These are phyloP conservation scores for Metellina segmentata DNA, from an alignment of 2,888 invertebrate genomes.

Conservation along the genomic window DNA sequence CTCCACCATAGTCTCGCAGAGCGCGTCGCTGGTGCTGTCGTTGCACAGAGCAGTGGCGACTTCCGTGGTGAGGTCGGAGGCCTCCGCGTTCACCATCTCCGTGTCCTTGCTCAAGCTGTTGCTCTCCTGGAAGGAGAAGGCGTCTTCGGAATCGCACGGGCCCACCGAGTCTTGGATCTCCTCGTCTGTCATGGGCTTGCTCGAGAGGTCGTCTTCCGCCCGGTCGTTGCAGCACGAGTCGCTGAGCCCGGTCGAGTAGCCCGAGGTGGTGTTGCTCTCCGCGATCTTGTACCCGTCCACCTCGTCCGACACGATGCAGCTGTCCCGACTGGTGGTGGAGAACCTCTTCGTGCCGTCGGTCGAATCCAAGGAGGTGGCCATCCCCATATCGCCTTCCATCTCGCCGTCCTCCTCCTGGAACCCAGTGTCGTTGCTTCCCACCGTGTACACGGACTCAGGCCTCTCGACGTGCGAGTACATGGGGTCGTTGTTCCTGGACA, in stretches of 20 bases:
- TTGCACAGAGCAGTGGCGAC: constrained; percentile 50
- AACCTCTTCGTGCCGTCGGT: constrained; percentile 88
- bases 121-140: constrained; percentile 60
- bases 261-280: constrained; percentile 70
- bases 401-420: constrained; percentile 87
- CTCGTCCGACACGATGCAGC: constrained; percentile 82
- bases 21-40: constrained; percentile 67
- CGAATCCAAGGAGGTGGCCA: constrained; percentile 81
- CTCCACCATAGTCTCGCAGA: constrained; percentile 73
- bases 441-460: constrained; percentile 80
- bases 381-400: constrained; percentile 81
- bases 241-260: constrained; percentile 72
- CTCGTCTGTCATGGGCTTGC: constrained; percentile 65
- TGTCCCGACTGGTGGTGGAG: constrained; percentile 67
- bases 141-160: constrained; percentile 67
- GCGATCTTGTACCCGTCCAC: constrained; percentile 68
- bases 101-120: constrained; percentile 62
- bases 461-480: constrained; percentile 78
- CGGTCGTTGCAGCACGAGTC: constrained; percentile 72
- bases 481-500: constrained; percentile 25
- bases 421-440: constrained; percentile 92
- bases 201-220: constrained; percentile 57
- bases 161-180: constrained; percentile 68
- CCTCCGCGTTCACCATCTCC: constrained; percentile 46
- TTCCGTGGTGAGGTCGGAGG: constrained; percentile 62